Evolutionary conservation across 2,113 vertebrate genomes (phyloP), one percentile per base, ranked within the genome.

Genomic region (Myotis brandtii): DNA sequence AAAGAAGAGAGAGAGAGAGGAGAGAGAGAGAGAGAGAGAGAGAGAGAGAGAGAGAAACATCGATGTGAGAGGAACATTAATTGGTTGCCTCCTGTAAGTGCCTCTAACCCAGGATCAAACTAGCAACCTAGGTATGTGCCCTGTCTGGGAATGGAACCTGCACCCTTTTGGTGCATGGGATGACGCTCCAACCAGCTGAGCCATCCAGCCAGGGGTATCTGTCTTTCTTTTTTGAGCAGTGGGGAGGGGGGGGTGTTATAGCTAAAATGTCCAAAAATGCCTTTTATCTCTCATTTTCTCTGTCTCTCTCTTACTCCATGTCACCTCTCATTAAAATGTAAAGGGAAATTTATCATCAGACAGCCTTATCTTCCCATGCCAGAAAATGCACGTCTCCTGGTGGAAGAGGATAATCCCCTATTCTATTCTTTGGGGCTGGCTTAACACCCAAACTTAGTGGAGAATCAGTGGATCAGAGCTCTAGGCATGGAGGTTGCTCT

Each of bases 241-340:
- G 11, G 43, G 48, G 12, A 21, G 20, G 70, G 1, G 50, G 59
- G 10, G 32, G 46, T 72, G 3, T 8, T 32, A 11, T 12, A 40
- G 18, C 14, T 76, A n/a, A 92, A 94, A 83, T 43, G 30, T 62
- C 67, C 66, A 83, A 8, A 52, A 89, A 89, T 43, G 27, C 17
- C 48, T 91, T 97, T 95, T 40, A 32, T 56, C 46, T 89, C 37
- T 80, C 34, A 62, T 46, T 82, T 76, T 86, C 46, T 85, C 18
- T 67, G 40, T 70, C 16, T 46, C 81, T 84, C 64, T 94, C 82
- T 91, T 54, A 94, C 79, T 32, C 62, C 67, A 75, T 18, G 50
- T 69, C 70, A 91, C 67, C 64, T 86, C 69, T 96, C 70, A 21
- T 54, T 89, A 89, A 87, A 82, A 56, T 3, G 27, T 23, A 69